Percentiles rank a stretch among this genome's conserved stretches.
phyloP scores from a whole-genome alignment of 23 tunicate species.

The Styela clava region DNA sequence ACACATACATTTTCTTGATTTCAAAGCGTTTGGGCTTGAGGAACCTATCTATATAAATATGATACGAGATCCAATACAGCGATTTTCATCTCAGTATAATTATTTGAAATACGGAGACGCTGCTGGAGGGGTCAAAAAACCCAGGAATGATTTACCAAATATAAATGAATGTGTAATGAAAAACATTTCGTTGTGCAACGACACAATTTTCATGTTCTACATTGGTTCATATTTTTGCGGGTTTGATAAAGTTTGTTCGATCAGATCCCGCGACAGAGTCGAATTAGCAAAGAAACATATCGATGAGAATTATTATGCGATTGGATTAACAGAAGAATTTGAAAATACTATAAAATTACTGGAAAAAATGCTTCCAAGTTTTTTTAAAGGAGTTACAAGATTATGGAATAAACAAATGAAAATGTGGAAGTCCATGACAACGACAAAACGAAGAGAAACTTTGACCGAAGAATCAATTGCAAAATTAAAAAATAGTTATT shows the following conservation, averaged over 20 bases:
- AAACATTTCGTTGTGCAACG: constrained; percentile 52
- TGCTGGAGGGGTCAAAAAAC: constrained; percentile 2
- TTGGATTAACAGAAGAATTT: constrained; percentile 40
- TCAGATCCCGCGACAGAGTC: not conserved
- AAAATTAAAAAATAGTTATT: constrained; percentile 21
- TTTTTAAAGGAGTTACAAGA: constrained; percentile 24
- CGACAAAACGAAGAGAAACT: constrained; percentile 38
- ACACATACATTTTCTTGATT: not conserved
- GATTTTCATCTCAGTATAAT: constrained; percentile 7
- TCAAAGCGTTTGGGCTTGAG: not conserved
- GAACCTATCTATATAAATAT: not conserved
- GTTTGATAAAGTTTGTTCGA: not conserved
- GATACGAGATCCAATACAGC: not conserved
- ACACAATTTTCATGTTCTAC: constrained; percentile 45
- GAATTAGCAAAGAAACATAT: constrained; percentile 25
- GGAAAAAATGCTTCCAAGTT: constrained; percentile 36
- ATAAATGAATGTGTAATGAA: constrained; percentile 72
- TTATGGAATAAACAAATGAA: constrained; percentile 1
- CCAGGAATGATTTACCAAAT: constrained; percentile 20
- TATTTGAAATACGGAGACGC: not conserved
- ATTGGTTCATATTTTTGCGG: constrained; percentile 39
- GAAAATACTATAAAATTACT: constrained; percentile 9
- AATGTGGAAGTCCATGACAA: constrained; percentile 9
- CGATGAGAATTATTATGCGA: constrained; percentile 1
- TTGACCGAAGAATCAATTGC: constrained; percentile 31